These are phyloP conservation scores for Drosophila malerkotliana DNA, from an alignment of 1,140 invertebrate species.

Conservation along the genomic window DNA sequence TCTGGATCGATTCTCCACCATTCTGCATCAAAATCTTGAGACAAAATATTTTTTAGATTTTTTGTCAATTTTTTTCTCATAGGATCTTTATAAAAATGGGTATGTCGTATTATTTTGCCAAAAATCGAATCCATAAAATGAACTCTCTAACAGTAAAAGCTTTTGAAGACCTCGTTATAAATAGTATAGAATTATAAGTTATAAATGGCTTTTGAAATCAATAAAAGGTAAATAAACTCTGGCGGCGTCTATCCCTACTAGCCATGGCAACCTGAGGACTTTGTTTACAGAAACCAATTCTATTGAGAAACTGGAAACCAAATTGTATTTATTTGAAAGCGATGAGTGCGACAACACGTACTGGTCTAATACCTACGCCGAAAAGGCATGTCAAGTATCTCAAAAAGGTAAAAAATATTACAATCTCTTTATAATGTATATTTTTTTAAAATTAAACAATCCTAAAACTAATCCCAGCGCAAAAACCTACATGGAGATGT, in stretches of 20 bases:
- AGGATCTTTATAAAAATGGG: no score
- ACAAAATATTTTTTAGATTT: no score
- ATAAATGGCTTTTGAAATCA: slow-evolving; percentile 14
- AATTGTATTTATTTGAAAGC: background rate
- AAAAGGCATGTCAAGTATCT: slow-evolving; percentile 62
- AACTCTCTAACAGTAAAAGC: no score
- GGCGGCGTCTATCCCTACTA: background rate
- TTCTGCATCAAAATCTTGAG: no score
- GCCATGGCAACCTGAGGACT: slow-evolving; percentile 38
- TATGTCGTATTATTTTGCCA: no score
- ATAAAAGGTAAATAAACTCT: slow-evolving; percentile 5
- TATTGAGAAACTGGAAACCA: slow-evolving; percentile 1
- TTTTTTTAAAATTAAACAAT: background rate
- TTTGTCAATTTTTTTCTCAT: no score
- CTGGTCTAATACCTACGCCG: slow-evolving; percentile 74
- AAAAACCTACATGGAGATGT: slow-evolving; percentile 49
- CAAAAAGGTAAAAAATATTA: slow-evolving; percentile 56
- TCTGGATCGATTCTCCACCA: no score
- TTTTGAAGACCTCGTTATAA: no score
- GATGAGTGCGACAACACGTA: slow-evolving; percentile 77
- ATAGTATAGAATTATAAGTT: background rate
- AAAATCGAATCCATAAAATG: no score
- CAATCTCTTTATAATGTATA: background rate
- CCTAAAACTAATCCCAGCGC: slow-evolving; percentile 30
- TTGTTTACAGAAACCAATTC: slow-evolving; percentile 26